phyloP scores from a whole-genome alignment of 2,888 invertebrate genomes.

The Cosmia trapezina region DNA sequence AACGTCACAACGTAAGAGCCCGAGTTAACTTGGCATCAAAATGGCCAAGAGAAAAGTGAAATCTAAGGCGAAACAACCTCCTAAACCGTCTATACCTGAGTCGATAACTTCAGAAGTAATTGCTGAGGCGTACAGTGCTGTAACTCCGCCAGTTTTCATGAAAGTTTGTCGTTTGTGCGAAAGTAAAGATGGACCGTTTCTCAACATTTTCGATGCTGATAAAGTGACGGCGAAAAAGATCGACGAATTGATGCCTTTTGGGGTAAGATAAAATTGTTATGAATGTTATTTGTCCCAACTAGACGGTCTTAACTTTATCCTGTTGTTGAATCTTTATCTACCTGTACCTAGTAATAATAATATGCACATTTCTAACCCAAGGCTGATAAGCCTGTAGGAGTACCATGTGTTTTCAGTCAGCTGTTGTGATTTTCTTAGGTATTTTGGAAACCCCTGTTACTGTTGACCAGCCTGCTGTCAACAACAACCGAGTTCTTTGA shows the following conservation, averaged over 20 bases:
- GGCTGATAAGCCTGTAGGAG: neutral
- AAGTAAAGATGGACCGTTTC: constrained; percentile 86
- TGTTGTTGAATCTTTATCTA: neutral
- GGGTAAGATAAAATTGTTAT: constrained; percentile 73
- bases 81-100: constrained; percentile 61
- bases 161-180: constrained; percentile 88
- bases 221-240: constrained; percentile 85
- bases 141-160: constrained; percentile 72
- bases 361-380: neutral
- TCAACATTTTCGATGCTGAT: constrained; percentile 86
- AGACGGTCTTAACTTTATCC: neutral
- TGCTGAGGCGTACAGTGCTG: constrained; percentile 71
- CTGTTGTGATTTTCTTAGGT: neutral
- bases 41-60: constrained; percentile 82
- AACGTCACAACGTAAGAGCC: constrained; percentile 6
- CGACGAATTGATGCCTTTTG: constrained; percentile 85
- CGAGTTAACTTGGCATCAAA: constrained; percentile 59
- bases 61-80: constrained; percentile 64
- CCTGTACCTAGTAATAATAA: neutral
- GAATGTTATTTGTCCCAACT: neutral
- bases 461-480: neutral
- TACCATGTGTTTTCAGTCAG: constrained; percentile 16
- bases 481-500: neutral
- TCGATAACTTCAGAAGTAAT: constrained; percentile 69
- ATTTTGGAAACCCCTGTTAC: neutral